These are phyloP conservation scores for Etheostoma nigrum DNA, from an alignment of 2,797 vertebrate genomes.

Conservation along the genomic window DNA sequence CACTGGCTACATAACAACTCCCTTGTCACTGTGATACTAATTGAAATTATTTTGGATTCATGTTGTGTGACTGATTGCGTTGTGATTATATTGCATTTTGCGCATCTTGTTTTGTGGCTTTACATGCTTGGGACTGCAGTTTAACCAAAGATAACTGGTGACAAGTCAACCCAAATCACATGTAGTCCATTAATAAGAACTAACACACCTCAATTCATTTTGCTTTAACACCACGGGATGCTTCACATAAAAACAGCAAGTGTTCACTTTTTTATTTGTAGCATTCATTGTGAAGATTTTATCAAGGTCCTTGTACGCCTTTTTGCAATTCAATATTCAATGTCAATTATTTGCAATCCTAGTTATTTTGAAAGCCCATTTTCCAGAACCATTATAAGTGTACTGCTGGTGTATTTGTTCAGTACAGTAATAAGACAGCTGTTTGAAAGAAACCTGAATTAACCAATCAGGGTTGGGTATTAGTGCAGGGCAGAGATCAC, in stretches of 20 bases:
- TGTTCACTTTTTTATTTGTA: neutral
- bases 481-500: conserved; percentile 36
- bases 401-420: conserved; percentile 52
- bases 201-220: neutral
- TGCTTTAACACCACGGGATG: neutral
- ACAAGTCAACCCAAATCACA: neutral
- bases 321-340: conserved; percentile 9
- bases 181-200: conserved; percentile 24
- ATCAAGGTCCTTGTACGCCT: neutral
- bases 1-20: conserved; percentile 63
- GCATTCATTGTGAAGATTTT: neutral
- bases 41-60: conserved; percentile 61
- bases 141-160: conserved; percentile 22
- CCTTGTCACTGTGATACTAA: conserved; percentile 60
- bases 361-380: conserved; percentile 47
- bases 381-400: conserved; percentile 37
- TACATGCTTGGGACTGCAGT: conserved; percentile 19
- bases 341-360: conserved; percentile 32
- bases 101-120: conserved; percentile 47
- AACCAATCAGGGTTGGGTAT: conserved; percentile 43
- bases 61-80: conserved; percentile 60
- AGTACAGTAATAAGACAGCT: conserved; percentile 41
- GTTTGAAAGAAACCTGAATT: conserved; percentile 28
- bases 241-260: neutral
- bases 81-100: conserved; percentile 37